These are phyloP conservation scores for Dicrurus megarhynchus DNA, from an alignment of 2,113 vertebrate species.

Conservation along the genomic window DNA sequence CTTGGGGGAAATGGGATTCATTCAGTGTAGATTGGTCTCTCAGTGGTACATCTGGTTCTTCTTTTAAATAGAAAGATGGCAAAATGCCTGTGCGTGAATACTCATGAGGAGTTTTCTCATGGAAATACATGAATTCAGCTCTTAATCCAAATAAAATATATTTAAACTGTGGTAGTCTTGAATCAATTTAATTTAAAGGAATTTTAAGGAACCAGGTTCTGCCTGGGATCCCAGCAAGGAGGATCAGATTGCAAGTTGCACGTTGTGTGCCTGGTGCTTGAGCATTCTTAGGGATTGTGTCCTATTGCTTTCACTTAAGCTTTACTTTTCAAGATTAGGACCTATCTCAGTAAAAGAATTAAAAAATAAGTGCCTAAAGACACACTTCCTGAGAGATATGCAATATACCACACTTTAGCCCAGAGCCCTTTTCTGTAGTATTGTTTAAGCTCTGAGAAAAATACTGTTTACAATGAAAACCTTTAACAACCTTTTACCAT, in stretches of 20 bases:
- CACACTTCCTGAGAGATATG: background rate
- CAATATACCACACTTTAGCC: background rate
- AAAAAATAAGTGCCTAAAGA: slow-evolving; percentile 28
- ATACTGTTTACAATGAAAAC: slow-evolving; percentile 16
- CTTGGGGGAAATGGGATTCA: background rate
- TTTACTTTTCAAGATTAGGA: background rate
- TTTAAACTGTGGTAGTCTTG: background rate
- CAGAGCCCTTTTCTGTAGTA: background rate
- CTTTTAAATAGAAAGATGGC: background rate
- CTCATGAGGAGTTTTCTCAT: background rate
- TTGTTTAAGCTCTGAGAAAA: slow-evolving; percentile 17
- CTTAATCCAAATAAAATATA: background rate
- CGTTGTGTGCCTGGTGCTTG: background rate
- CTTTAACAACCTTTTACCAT: background rate
- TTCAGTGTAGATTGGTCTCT: background rate
- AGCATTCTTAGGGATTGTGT: background rate
- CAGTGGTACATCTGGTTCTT: background rate
- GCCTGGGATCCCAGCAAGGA: background rate
- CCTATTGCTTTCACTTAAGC: background rate
- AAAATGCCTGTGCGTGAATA: background rate
- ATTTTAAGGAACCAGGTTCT: background rate
- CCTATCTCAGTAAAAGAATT: background rate
- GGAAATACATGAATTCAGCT: background rate
- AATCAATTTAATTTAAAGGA: background rate
- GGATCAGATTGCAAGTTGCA: background rate